These are phyloP conservation scores for Cephus nigrinus DNA, from an alignment of 2,888 invertebrate genomes.

Conservation along the genomic window DNA sequence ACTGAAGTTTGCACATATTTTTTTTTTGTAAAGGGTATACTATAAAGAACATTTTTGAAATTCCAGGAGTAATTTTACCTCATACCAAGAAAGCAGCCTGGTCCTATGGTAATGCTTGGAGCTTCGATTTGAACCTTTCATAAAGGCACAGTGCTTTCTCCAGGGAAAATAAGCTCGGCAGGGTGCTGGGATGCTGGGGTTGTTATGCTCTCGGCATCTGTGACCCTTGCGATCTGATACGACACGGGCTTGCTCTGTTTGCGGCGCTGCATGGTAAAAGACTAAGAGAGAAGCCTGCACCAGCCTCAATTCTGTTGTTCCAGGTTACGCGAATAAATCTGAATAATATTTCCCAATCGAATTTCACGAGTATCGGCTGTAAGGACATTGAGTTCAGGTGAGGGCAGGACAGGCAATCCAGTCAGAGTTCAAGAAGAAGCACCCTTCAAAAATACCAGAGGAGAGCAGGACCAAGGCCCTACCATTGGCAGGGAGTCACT, in stretches of 20 bases:
- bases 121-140: constrained; percentile 29
- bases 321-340: constrained; percentile 48
- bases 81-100: not conserved
- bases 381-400: not conserved
- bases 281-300: constrained; percentile 10
- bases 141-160: constrained; percentile 38
- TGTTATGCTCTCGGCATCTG: constrained; percentile 54
- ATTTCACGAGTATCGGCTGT: constrained; percentile 18
- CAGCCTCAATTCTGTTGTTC: constrained; percentile 28
- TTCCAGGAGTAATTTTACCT: not conserved
- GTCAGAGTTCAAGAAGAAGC: not conserved
- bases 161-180: constrained; percentile 42
- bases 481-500: not conserved
- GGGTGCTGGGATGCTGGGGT: constrained; percentile 27
- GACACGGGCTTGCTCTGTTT: constrained; percentile 30
- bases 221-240: constrained; percentile 44
- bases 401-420: not conserved
- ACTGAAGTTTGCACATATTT: not conserved
- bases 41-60: not conserved
- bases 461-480: not conserved
- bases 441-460: not conserved
- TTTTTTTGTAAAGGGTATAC: not conserved
- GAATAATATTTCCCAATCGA: constrained; percentile 34
- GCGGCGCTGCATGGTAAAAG: constrained; percentile 14
- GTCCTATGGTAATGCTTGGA: constrained; percentile 4